Evolutionary conservation across 2,888 invertebrate species (phyloP), one percentile per base, ranked within the genome.

Genomic region (Lymantria dispar): DNA sequence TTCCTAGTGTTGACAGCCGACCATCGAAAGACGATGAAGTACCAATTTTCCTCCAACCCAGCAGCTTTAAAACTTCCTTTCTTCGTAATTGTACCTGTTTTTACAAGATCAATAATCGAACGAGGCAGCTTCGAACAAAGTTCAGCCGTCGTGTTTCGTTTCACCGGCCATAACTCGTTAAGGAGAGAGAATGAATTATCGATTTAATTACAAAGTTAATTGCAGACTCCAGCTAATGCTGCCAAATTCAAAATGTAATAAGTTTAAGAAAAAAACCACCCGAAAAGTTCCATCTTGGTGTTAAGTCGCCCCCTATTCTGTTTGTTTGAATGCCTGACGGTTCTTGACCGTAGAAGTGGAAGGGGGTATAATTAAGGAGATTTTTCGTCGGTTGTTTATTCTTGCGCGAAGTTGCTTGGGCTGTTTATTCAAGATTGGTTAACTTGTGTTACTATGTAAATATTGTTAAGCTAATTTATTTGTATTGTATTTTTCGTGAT

Each of bases 141-240:
- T 48, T 43, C n/a, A 13, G 11, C 37, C 30, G 37, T 30, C 48
- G 22, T 51, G 48, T 51, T 49, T 47, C 39, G 44, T 46, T 47
- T 47, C 43, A 44, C 11, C 45, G 47, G 48, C 45, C 47, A 49
- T 56, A 56, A 62, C 54, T 44, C 47, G 54, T 54, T 52, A 67
- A 64, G 55, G 46, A 57, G 54, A 48, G 41, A 50, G 52, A 63
- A 65, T 54, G 54, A 61, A 65, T 63, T 51, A 59, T 57, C 50
- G 54, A 63, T 67, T 61, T 63, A 64, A 67, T 67, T 67, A 64
- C 49, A 54, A 59, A 65, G 56, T 65, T 61, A 61, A 68, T 63
- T 54, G 65, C 54, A 54, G 43, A 29, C 45, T 42, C 43, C 33
- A 42, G 54, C 58, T 58, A 64, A 67, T 64, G 68, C 58, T 64